phyloP scores from a whole-genome alignment of 2,888 invertebrate genomes.

The Xanthorhoe spadicearia region DNA sequence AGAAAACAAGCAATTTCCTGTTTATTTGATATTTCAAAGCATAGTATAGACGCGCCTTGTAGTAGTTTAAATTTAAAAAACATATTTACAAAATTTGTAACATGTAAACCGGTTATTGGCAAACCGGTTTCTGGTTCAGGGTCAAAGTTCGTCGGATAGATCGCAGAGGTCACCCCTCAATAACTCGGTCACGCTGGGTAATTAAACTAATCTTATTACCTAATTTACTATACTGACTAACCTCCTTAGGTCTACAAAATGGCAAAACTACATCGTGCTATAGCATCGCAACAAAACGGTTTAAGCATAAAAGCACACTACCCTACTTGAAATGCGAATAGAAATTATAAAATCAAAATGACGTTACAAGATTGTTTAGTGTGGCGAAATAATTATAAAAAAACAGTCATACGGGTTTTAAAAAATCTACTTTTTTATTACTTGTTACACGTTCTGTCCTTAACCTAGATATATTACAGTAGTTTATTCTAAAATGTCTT shows the following conservation, averaged over 20 bases:
- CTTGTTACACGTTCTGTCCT: background rate
- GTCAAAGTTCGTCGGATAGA: background rate
- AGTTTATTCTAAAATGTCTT: background rate
- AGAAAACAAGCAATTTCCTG: background rate
- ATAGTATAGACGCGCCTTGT: too few relatives aligned
- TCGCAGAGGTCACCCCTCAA: slow-evolving; percentile 15
- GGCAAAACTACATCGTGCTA: background rate
- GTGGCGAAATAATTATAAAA: too few relatives aligned
- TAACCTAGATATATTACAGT: background rate
- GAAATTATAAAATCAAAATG: background rate
- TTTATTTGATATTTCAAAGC: too few relatives aligned
- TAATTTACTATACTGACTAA: slow-evolving; percentile 4
- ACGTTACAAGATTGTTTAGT: background rate
- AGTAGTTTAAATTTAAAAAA: too few relatives aligned
- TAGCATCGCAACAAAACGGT: slow-evolving; percentile 2
- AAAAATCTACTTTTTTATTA: background rate
- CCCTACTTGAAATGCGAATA: background rate
- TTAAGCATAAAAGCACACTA: slow-evolving; percentile 1
- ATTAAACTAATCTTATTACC: slow-evolving; percentile 29
- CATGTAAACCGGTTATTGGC: background rate
- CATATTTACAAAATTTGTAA: too few relatives aligned
- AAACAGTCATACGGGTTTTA: background rate
- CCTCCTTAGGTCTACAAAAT: slow-evolving; percentile 6
- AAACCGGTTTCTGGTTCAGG: background rate
- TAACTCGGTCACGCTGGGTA: slow-evolving; percentile 37